A percentile compares a stretch with the other conserved stretches of the same genome.
Evolutionary conservation across 2,797 vertebrate species (phyloP).

Genomic region (Tapera naevia): DNA sequence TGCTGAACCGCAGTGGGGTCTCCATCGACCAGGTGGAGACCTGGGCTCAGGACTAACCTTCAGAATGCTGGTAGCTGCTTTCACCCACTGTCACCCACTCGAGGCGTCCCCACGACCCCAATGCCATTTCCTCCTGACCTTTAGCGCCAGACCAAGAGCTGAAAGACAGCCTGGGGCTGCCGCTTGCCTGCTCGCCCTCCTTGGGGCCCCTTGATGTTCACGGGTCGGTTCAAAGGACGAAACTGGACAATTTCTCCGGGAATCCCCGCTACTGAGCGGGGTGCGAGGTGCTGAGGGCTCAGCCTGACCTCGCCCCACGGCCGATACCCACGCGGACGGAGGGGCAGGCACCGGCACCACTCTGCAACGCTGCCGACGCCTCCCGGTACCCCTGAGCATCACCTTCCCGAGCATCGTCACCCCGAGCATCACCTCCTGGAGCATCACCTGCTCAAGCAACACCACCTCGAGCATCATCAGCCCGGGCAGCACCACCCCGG

Average conservation of each 20-base stretch:
- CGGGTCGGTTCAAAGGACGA: not conserved
- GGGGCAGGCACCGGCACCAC: not conserved
- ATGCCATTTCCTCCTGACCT: conserved; percentile 46
- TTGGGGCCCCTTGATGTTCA: not conserved
- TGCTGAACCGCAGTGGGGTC: not conserved
- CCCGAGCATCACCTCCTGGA: no score
- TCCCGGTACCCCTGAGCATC: no score
- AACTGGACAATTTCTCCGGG: not conserved
- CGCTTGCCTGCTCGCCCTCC: not conserved
- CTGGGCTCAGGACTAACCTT: not conserved
- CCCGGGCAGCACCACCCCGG: no score
- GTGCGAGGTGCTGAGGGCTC: not conserved
- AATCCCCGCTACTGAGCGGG: not conserved
- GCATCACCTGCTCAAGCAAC: no score
- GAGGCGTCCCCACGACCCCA: not conserved
- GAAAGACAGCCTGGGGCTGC: not conserved
- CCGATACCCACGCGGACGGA: not conserved
- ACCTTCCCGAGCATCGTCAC: no score
- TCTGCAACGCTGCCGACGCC: not conserved
- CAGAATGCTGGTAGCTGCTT: not conserved
- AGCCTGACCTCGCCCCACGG: not conserved
- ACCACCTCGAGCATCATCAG: no score
- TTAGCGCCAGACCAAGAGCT: not conserved
- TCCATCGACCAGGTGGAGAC: not conserved
- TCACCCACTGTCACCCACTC: not conserved